Evolutionary conservation across 2,113 vertebrate species (phyloP), one percentile per base, ranked within the genome.

Genomic region (Triplophysa tibetana): DNA sequence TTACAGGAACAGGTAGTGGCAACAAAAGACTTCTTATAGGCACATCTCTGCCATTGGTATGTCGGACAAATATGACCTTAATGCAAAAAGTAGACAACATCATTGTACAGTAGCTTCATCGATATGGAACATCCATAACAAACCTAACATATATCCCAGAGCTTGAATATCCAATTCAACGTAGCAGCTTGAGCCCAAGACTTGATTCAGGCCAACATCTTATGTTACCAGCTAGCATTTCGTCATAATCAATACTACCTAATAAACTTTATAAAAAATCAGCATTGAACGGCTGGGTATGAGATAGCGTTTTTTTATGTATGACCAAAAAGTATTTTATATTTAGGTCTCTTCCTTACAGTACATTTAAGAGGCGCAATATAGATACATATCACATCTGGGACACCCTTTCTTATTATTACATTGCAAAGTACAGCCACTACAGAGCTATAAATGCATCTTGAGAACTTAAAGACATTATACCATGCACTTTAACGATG

Each of bases 221-320:
- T 82, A 65, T 4, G 43, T 69, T 76, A 48, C 72, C 8, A 52
- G 74, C 78, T 77, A 67, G 17, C 26, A 77, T 80, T 83, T 77
- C 78, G 13, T 33, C 33, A 52, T 80, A 60, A 70, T 80, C 63
- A 75, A 79, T 83, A 19, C 38, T 13, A 50, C 16, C 65, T 10
- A 73, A 73, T 33, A 1, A 54, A 72, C 50, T 56, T 19, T 11
- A 33, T 56, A 16, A 72, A 50, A 72, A 29, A 33, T 50, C 29
- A 29, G 26, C 26, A 26, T 2, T 3, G 26, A 29, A 26, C 26
- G 26, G 26, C 2, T 2, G 26, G 26, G 2, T 2, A n/a, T 29
- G 26, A 29, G 26, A 1, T 29, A 29, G 26, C 26, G 26, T 29
- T 29, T 29, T 2, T 29, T 29, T 33, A 52, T 29, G 52, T 70